These are phyloP conservation scores for Drosophila barbarae DNA, from an alignment of 2,888 invertebrate genomes.

Conservation along the genomic window DNA sequence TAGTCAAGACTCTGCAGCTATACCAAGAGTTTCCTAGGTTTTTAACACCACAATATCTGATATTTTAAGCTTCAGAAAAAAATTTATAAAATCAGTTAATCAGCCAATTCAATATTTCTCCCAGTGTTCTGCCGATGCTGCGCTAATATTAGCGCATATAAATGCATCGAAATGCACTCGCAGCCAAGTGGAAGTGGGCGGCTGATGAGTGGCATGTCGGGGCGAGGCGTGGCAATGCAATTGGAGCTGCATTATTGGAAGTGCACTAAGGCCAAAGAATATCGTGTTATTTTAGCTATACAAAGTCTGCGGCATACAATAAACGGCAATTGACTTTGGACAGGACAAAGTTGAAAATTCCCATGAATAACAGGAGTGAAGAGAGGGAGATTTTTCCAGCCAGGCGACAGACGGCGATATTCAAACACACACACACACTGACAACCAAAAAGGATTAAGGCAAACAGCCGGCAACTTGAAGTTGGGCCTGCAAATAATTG, in stretches of 20 bases:
- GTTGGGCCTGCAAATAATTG: conserved; percentile 55
- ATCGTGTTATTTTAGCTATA: conserved; percentile 71
- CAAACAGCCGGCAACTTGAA: conserved; percentile 45
- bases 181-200: conserved; percentile 31
- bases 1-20: no score
- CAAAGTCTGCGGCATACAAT: conserved; percentile 74
- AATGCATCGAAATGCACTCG: conserved; percentile 66
- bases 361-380: not conserved
- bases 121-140: conserved; percentile 19
- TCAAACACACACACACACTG: conserved; percentile 5
- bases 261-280: conserved; percentile 51
- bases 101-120: not conserved
- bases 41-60: not conserved
- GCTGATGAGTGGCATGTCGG: not conserved
- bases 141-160: conserved; percentile 73
- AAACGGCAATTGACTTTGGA: conserved; percentile 52
- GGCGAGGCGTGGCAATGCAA: conserved; percentile 30
- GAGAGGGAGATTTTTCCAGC: not conserved
- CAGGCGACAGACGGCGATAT: conserved; percentile 2
- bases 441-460: conserved; percentile 36
- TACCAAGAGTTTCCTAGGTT: not conserved
- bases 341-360: conserved; percentile 44
- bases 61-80: not conserved
- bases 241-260: conserved; percentile 53
- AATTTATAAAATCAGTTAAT: not conserved